Conservation (phyloP, 1,140 invertebrate species). For the Procambarus virginalis region DNA sequence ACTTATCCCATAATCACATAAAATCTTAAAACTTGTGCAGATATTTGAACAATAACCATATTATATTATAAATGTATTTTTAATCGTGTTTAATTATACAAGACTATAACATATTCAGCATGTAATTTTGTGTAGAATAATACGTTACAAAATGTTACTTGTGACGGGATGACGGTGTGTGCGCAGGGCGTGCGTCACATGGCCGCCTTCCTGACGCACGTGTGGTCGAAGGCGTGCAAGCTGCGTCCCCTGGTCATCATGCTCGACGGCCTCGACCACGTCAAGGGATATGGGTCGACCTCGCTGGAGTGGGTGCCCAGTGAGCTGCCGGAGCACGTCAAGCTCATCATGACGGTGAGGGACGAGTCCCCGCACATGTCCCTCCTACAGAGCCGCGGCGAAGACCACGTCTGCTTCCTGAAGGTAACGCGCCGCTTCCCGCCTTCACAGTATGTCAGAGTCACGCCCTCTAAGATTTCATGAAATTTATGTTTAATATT, state of each 20-base stretch:
- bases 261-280: slow-evolving; percentile 83
- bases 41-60: too few relatives aligned
- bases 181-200: slow-evolving; percentile 74
- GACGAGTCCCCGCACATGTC: slow-evolving; percentile 76
- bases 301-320: slow-evolving; percentile 81
- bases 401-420: slow-evolving; percentile 66
- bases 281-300: slow-evolving; percentile 73
- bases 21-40: too few relatives aligned
- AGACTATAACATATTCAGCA: too few relatives aligned
- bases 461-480: too few relatives aligned
- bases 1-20: too few relatives aligned
- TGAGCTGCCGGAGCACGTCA: slow-evolving; percentile 81
- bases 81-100: too few relatives aligned
- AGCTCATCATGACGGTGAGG: slow-evolving; percentile 82
- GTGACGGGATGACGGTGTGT: neutral
- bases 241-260: slow-evolving; percentile 80
- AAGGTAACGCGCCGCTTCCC: slow-evolving; percentile 47
- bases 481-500: too few relatives aligned
- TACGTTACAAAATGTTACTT: too few relatives aligned
- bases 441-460: too few relatives aligned
- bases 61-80: too few relatives aligned
- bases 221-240: slow-evolving; percentile 77
- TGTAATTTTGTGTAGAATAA: too few relatives aligned
- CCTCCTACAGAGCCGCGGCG: slow-evolving; percentile 74
- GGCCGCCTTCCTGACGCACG: slow-evolving; percentile 71